phyloP scores from a whole-genome alignment of 2,797 vertebrate species.

The Pampus argenteus region DNA sequence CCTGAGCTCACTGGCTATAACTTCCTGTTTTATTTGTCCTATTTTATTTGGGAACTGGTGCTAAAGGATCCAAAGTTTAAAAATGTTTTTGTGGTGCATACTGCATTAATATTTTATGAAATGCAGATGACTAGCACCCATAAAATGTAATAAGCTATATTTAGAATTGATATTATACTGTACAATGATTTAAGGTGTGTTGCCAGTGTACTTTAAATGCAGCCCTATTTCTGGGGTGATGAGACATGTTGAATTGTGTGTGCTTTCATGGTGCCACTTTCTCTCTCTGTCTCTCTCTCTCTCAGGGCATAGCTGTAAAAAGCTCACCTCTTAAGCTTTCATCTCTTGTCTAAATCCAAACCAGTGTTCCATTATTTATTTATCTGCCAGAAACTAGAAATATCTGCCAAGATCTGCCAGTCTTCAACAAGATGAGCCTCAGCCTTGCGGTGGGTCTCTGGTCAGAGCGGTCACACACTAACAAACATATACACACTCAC shows the following conservation, averaged over 20 bases:
- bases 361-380: slow-evolving; percentile 77
- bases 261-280: slow-evolving; percentile 42
- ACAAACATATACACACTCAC: slow-evolving; percentile 18
- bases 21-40: slow-evolving; percentile 49
- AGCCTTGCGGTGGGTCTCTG: slow-evolving; percentile 59
- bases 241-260: slow-evolving; percentile 5
- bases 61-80: slow-evolving; percentile 19
- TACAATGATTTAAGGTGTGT: slow-evolving; percentile 26
- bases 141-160: slow-evolving; percentile 36
- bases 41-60: slow-evolving; percentile 18
- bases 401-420: slow-evolving; percentile 63
- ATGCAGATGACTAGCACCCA: slow-evolving; percentile 41
- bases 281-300: slow-evolving; percentile 29
- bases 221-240: slow-evolving; percentile 18
- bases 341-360: slow-evolving; percentile 69
- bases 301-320: slow-evolving; percentile 63
- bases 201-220: slow-evolving; percentile 16
- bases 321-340: slow-evolving; percentile 67
- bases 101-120: slow-evolving; percentile 55
- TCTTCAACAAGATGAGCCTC: slow-evolving; percentile 62
- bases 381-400: slow-evolving; percentile 71
- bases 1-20: slow-evolving; percentile 29
- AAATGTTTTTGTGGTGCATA: slow-evolving; percentile 24
- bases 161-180: slow-evolving; percentile 33
- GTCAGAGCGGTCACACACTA: slow-evolving; percentile 38